Evolutionary conservation across 2,888 invertebrate genomes (phyloP), one percentile per base, ranked within the genome.

Genomic region (Lepidochitona cinerea): DNA sequence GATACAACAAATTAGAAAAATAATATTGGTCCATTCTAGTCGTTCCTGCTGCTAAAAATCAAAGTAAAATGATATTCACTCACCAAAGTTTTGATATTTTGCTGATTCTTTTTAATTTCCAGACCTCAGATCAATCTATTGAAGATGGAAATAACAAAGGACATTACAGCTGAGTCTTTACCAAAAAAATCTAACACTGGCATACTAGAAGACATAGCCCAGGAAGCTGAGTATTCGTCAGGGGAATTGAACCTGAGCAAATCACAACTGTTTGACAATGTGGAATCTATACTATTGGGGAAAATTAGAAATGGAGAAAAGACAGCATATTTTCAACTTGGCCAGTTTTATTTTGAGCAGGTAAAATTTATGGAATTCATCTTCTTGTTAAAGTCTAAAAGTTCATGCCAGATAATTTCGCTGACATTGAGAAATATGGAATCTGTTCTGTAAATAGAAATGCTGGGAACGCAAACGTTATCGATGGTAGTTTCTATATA

Each of bases 331-430:
- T 90, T 90, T 75, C 89, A 89, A 69, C 81, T 90, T 5, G 90
- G 88, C 37, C 83, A 90, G 65, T 83, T 90, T 64, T 89, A 89
- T 71, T 89, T 87, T 84, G 89, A 90, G 73, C 87, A 89, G 87
- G 90, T 89, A 70, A 76, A 70, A 35, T 35, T 33, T 9, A 33
- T 59, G 59, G n/a, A n/a, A n/a, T n/a, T n/a, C n/a, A n/a, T n/a
- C n/a, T n/a, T n/a, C n/a, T n/a, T n/a, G n/a, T n/a, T n/a, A n/a
- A n/a, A n/a, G n/a, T n/a, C n/a, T n/a, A n/a, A n/a, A n/a, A n/a
- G n/a, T n/a, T n/a, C n/a, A n/a, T n/a, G n/a, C n/a, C n/a, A n/a
- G n/a, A n/a, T n/a, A n/a, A n/a, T n/a, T n/a, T n/a, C n/a, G n/a
- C n/a, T n/a, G n/a, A n/a, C n/a, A n/a, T n/a, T n/a, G n/a, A n/a